These are phyloP conservation scores for Ginglymostoma cirratum DNA, from an alignment of 2,113 vertebrate species.

Conservation along the genomic window DNA sequence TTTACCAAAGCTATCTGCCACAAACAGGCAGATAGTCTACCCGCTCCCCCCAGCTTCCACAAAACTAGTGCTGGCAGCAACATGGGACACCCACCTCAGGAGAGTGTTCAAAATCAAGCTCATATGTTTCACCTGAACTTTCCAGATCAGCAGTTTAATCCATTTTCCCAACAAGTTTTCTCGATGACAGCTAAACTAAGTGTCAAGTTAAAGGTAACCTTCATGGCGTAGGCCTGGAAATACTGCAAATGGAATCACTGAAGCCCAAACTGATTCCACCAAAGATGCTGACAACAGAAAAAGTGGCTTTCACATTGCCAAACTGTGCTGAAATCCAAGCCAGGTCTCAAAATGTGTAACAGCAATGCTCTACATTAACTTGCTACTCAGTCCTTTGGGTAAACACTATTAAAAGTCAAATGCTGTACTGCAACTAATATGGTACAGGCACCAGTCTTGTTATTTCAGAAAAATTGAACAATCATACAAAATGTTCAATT, in stretches of 20 bases:
- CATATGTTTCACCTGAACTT: not conserved
- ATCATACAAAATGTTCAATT: not conserved
- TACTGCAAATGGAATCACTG: not conserved
- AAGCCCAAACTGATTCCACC: not conserved
- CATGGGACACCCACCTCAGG: too few relatives aligned
- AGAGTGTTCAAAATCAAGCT: too few relatives aligned
- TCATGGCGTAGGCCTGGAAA: not conserved
- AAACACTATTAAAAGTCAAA: not conserved
- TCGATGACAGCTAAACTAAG: not conserved
- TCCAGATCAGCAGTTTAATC: not conserved
- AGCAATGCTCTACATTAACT: not conserved
- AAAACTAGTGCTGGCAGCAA: too few relatives aligned
- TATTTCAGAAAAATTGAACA: not conserved
- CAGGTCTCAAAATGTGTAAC: not conserved
- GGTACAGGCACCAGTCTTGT: not conserved
- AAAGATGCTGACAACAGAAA: not conserved
- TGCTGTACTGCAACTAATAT: not conserved
- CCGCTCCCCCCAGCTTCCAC: too few relatives aligned
- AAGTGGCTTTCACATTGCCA: not conserved
- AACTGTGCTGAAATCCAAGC: not conserved
- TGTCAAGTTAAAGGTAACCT: not conserved
- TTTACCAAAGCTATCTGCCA: too few relatives aligned
- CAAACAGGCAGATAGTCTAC: too few relatives aligned
- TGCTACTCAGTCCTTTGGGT: not conserved
- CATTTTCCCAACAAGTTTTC: not conserved